Evolutionary conservation across 2,113 vertebrate species (phyloP), one percentile per base, ranked within the genome.

Genomic region (Nibea coibor): DNA sequence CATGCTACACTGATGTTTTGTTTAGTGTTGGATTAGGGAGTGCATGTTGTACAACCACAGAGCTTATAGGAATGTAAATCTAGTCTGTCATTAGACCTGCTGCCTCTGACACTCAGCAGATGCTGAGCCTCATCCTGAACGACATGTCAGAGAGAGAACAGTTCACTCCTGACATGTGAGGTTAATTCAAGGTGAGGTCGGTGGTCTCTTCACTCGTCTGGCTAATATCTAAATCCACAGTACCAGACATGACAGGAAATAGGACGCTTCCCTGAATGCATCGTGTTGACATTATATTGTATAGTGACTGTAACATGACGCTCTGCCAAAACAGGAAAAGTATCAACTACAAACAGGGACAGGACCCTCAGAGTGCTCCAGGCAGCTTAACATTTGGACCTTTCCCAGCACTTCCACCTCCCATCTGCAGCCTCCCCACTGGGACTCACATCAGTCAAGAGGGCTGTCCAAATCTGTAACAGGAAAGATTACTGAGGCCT

Each of bases 311-410:
- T 82, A 90, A 90, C 48, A 26, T 10, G 72, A 90, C 62, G 43
- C 85, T 71, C 16, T 72, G 26, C 5, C 61, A 54, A 91, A 91
- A 90, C 89, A 86, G 88, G 88, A 87, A 90, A 57, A 1, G 70
- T 73, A 84, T 86, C 48, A 76, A 64, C 64, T 63, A 59, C 10
- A 79, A 75, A 72, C 66, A 71, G 19, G 28, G 63, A 45, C 47
- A 11, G 70, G 62, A 70, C 59, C 61, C 78, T 63, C 14, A 22
- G 53, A 79, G 31, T 26, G 80, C 78, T 84, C 14, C 69, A 56
- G 74, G 79, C 79, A 0, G 86, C 51, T 54, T 87, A 82, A 87
- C 82, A 69, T 7, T 62, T 0, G 62, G 75, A 84, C 84, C 62
- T 87, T 85, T 85, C 82, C 83, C 84, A 85, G 80, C 61, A 65